Evolutionary conservation across 2,888 invertebrate genomes (phyloP), one percentile per base, ranked within the genome.

Genomic region (Stenodera caucasica): DNA sequence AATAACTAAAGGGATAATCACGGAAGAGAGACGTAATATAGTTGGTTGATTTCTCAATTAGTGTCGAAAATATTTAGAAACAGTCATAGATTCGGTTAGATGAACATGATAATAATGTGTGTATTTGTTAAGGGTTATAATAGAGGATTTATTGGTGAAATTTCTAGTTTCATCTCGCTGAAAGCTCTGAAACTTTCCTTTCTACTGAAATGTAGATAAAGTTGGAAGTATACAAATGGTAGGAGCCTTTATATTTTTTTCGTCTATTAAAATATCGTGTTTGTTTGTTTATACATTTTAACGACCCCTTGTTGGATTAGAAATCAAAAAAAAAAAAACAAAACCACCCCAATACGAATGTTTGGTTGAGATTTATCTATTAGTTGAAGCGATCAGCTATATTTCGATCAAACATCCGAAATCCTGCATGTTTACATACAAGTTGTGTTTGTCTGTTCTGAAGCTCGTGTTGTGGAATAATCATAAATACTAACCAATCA

Each of bases 381-480:
- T n/a, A n/a, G n/a, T n/a, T n/a, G n/a, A n/a, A n/a, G n/a, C n/a
- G n/a, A n/a, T n/a, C n/a, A n/a, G n/a, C n/a, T n/a, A n/a, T n/a
- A n/a, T n/a, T n/a, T n/a, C 50, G 45, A 53, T 49, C 15, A 52
- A 37, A 55, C 52, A 52, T 60, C 32, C 32, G 23, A 33, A 52
- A 45, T 55, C 52, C 23, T 35, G 15, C 55, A 51, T 60, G 52
- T 51, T 30, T 30, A 40, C 26, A 23, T 50, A 56, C 49, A 60
- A 57, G 37, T 37, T 37, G 37, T 35, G 14, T 35, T 35, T 35
- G n/a, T n/a, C n/a, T n/a, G n/a, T n/a, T n/a, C n/a, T n/a, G n/a
- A n/a, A n/a, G n/a, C n/a, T n/a, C n/a, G n/a, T n/a, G n/a, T n/a
- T n/a, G n/a, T 7, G 8, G 15, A 37, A 37, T 37, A 15, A 35